Base-by-base conservation (phyloP, 2,797 vertebrate species). In the Falco cherrug region DNA sequence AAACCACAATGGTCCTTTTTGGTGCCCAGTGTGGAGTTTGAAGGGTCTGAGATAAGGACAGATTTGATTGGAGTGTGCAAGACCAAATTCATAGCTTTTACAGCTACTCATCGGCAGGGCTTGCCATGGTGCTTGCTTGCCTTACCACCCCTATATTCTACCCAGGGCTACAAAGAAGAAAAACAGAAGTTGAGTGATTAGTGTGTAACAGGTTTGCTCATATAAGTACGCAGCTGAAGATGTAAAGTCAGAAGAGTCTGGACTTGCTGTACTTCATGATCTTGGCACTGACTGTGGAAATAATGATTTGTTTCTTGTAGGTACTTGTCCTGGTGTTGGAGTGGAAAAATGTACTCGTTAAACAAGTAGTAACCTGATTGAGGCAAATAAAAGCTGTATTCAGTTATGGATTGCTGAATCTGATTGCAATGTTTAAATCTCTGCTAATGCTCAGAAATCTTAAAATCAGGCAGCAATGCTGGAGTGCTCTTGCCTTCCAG, bases 11-110 rank as follows among this genome's bases (percentile, higher is more conserved):
- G 39, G 19, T 60, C 35, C 10, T 53, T 78, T 75, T 67, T 65
- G 35, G 7, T 68, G 53, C 11, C 33, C 26, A 74, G 0, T 1
- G 1, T 41, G 47, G 31, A 78, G 9, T 20, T 60, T 3, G 11
- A 53, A 57, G 16, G 24, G 22, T 60, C 60, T 84, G 43, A 82
- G 57, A 47, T 35, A 71, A 63, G 20, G n/a, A 71, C 26, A 74
- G 18, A 16, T 87, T 43, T 53, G 45, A 26, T 0, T 64, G 65
- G 26, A 3, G 1, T 17, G n/a, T 50, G 39, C 1, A 3, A 82
- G 63, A 57, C 57, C 21, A 31, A 48, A 78, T 82, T 60, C 76
- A 9, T 22, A 41, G 63, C 50, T 82, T 19, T 50, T 81, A 29
- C 28, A 91, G 29, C 53, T 68, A 4, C 61, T 78, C 11, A 14